Evolutionary conservation across 1,140 invertebrate genomes (phyloP), one percentile per base, ranked within the genome.

Genomic region (Hesperophylax magnus): DNA sequence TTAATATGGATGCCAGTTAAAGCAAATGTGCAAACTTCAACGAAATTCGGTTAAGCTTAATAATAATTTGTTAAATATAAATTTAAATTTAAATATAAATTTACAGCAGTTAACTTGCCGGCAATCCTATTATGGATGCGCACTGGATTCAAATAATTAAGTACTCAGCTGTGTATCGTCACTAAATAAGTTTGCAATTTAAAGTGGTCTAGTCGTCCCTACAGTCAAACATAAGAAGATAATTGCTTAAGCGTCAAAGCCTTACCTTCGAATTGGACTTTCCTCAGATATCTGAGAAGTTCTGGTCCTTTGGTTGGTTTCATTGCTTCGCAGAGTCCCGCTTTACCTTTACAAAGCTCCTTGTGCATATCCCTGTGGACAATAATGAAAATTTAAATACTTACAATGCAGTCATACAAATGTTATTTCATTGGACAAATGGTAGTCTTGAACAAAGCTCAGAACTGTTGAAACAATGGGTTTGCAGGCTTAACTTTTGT

Each of bases 291-390:
- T 77, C 94, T 92, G 52, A 97, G 91, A 15, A 98, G 91, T 77
- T 95, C 92, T 0, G 94, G 93, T 0, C 97, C 97, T 86, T 97
- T 96, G 0, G 94, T 95, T 0, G 97, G 96, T 84, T 94, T 94
- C 97, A 98, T 98, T 31, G 93, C 92, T 6, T 94, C 92, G 87
- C 97, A 98, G 1, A 98, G 89, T 14, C 96, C 96, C 0, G 91
- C 88, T 52, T 89, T 88, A 1, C 93, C 93, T 5, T 91, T 91
- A 86, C 97, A 98, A 17, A 96, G 86, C 54, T 95, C 93, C 9
- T 84, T 85, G 85, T 98, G 97, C 95, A 98, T 97, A 83, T 96
- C 93, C 84, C 95, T 96, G 87, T 27, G 18, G 9, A 18, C 20
- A 14, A 18, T 20, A 61, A 61, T 22, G 8, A 61, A 61, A 11